A percentile compares a stretch with the other conserved stretches of the same genome.
phyloP scores from a whole-genome alignment of 2,113 vertebrate species.

The Garra rufa region DNA sequence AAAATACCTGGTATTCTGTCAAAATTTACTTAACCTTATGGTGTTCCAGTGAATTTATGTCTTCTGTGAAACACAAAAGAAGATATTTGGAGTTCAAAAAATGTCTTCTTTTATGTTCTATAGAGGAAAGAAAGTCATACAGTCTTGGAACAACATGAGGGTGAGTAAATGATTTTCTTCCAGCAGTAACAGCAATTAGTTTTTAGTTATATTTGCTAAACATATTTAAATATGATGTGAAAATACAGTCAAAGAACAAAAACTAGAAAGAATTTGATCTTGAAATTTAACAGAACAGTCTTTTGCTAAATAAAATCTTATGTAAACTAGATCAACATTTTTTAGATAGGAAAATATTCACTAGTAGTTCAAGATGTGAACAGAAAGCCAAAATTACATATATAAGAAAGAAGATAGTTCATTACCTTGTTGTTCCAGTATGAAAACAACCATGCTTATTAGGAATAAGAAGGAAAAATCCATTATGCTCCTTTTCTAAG shows the following conservation, averaged over 20 bases:
- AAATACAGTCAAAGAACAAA: not conserved
- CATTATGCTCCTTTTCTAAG: constrained; percentile 46
- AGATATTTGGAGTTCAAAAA: not conserved
- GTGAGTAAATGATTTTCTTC: not conserved
- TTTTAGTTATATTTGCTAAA: too few species aligned
- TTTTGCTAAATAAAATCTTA: not conserved
- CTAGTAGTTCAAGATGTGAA: not conserved
- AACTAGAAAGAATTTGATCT: not conserved
- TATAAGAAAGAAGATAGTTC: not conserved
- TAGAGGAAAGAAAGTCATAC: not conserved
- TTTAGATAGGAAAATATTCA: not conserved
- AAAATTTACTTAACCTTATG: not conserved
- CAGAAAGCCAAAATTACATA: not conserved
- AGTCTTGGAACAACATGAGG: not conserved
- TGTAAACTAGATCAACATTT: not conserved
- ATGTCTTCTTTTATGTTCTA: not conserved
- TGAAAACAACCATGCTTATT: constrained; percentile 50
- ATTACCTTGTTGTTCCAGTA: constrained; percentile 63
- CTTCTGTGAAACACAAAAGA: not conserved
- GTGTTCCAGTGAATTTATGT: not conserved
- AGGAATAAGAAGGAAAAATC: constrained; percentile 54
- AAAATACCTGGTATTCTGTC: not conserved
- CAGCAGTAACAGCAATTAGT: not conserved
- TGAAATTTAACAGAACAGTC: not conserved
- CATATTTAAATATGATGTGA: not conserved